These are phyloP conservation scores for Bolinopsis microptera DNA, from an alignment of 37 sponge, comb jelly and placozoan genomes.

Conservation along the genomic window DNA sequence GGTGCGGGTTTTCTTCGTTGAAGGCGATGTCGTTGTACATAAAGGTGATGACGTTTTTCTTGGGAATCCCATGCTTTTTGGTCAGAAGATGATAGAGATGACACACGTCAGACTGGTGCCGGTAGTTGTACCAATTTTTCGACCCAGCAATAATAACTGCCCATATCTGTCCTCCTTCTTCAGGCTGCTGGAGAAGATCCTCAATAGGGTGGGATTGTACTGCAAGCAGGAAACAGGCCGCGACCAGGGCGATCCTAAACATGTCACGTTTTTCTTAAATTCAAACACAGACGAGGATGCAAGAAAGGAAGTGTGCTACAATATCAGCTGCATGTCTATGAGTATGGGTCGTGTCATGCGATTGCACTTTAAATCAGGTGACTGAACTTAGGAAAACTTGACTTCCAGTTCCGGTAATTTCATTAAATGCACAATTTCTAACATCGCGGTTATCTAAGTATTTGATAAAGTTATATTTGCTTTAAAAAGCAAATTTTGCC, in stretches of 20 bases:
- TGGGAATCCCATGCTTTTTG: conserved; percentile 71
- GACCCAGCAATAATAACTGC: conserved; percentile 80
- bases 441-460: no score
- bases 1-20: conserved; percentile 62
- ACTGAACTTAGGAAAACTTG: no score
- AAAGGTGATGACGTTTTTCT: conserved; percentile 75
- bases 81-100: conserved; percentile 80
- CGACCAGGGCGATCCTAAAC: background rate
- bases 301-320: no score
- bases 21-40: conserved; percentile 84
- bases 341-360: no score
- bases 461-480: no score
- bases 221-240: background rate
- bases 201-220: background rate
- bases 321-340: no score
- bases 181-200: background rate
- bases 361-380: no score
- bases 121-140: conserved; percentile 73
- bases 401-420: no score
- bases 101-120: conserved; percentile 85
- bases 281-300: background rate
- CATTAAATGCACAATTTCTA: no score
- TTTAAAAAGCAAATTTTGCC: no score
- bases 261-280: background rate
- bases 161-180: conserved; percentile 66